Base-by-base conservation (phyloP, 2,113 vertebrate species). In the Tympanuchus pallidicinctus region DNA sequence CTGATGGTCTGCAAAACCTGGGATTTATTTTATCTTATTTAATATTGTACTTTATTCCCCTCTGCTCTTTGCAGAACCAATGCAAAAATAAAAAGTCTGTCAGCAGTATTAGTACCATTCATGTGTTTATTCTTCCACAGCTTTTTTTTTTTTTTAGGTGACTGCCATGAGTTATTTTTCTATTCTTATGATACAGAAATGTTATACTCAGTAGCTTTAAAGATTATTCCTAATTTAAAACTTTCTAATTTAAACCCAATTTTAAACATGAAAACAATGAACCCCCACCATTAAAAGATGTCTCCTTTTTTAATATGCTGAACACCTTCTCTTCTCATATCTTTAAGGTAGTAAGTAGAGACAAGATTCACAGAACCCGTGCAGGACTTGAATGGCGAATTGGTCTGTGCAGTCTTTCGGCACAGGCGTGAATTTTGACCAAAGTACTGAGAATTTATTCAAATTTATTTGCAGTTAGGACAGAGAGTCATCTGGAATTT, bases 121-220 rank as follows among this genome's bases (percentile, higher is more conserved):
- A 50, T 25, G 13, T 32, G 61, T 88, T 84, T 64, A 47, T 81
- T 89, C 47, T 43, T 91, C 34, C 27, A 10, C 52, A 17, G 27
- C 27, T 15, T 64, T 57, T n/a, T 17, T 19, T 56, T 42, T 57
- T 42, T 16, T 19, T 30, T 66, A n/a, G 22, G 14, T 66, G 34
- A 79, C 50, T 80, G 18, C 56, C n/a, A n/a, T 63, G 54, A 43
- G 7, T 85, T 91, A 48, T 75, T 92, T 89, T 91, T 89, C 34
- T 36, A 59, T 73, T 92, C 59, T 93, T 70, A 64, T 82, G 36
- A 54, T 66, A 59, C 42, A 32, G 36, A 59, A 78, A 69, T 50
- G 30, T 76, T 43, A 76, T 76, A 27, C 32, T 72, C 10, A 3
- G 52, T 83, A 59, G 18, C 59, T 86, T 74, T 63, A 76, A 57